Base-by-base conservation (phyloP, 2,113 vertebrate genomes). In the Oreochromis tanganicae region DNA sequence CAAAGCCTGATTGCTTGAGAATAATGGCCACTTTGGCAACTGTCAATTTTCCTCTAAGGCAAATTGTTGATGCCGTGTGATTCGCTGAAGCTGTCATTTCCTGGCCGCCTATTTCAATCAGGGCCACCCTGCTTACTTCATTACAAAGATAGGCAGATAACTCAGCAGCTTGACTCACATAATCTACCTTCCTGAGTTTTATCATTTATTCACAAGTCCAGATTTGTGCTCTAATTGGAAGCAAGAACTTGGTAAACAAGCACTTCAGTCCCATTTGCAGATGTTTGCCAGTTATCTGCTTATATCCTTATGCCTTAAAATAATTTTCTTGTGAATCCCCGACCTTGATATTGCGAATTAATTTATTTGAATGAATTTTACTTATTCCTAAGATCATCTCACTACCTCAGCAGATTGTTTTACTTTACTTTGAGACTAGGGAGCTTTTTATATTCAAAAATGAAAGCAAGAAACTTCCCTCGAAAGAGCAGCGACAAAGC, bases 11-110 rank as follows among this genome's bases (percentile, higher is more conserved):
- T 91, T 89, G 86, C 90, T 61, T 9, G 29, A 85, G 80, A 91
- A 91, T 93, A 94, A 94, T 86, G 86, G 80, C 85, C 92, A 91
- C 93, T 91, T 93, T 90, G 89, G 93, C 89, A 91, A 93, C 90
- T 91, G 90, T 93, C 87, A 90, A 90, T 91, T 94, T 95, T 92
- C 90, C 86, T 89, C 87, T 63, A 46, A 59, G 80, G 88, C 79
- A 93, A 93, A 92, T 93, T 84, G 91, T 66, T 41, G 90, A 84
- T 48, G 83, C 80, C 1, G 27, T 89, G 83, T 43, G 87, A 89
- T 91, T 93, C 21, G 48, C 85, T 56, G 85, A 85, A 85, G 82
- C 85, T 88, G 91, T 89, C 90, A 91, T 92, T 93, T 91, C 88
- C 91, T 83, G 83, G 82, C 52, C 86, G 46, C 83, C 88, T 73